Conservation (phyloP, 2,888 invertebrate genomes). For the Myopa tessellatipennis region DNA sequence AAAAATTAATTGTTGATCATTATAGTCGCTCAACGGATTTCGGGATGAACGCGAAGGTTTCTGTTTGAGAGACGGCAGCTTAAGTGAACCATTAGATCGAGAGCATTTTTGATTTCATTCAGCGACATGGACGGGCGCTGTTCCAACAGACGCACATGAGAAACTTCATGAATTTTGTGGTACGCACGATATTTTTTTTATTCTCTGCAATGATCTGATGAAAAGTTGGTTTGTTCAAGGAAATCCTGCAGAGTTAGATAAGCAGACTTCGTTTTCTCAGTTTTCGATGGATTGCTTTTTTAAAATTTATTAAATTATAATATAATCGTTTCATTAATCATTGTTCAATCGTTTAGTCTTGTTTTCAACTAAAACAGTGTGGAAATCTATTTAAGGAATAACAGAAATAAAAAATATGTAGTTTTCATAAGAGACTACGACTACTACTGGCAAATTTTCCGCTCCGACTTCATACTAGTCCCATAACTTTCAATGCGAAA, state of each 20-base stretch:
- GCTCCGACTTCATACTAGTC: too few relatives aligned
- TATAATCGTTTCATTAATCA: too few relatives aligned
- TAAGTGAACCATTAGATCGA: slow-evolving; percentile 57
- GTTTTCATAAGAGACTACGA: too few relatives aligned
- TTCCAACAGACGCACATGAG: slow-evolving; percentile 62
- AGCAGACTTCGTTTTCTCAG: slow-evolving; percentile 44
- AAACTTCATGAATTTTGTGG: slow-evolving; percentile 62
- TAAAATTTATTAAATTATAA: too few relatives aligned
- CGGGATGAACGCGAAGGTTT: slow-evolving; percentile 50
- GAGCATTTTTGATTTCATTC: slow-evolving; percentile 60
- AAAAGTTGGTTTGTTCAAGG: slow-evolving; percentile 47
- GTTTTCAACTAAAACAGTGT: too few relatives aligned
- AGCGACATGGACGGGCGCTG: slow-evolving; percentile 58
- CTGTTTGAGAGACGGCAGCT: slow-evolving; percentile 53
- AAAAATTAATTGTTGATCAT: slow-evolving; percentile 48
- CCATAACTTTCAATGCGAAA: too few relatives aligned
- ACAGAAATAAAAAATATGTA: too few relatives aligned
- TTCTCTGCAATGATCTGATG: slow-evolving; percentile 58
- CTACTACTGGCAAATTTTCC: too few relatives aligned
- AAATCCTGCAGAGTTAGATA: slow-evolving; percentile 56
- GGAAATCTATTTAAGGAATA: too few relatives aligned
- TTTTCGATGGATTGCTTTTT: slow-evolving; percentile 43
- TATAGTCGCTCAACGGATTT: slow-evolving; percentile 54
- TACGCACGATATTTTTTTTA: slow-evolving; percentile 54
- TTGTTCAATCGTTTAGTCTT: too few relatives aligned